These are phyloP conservation scores for Sparidentex hasta DNA, from an alignment of 2,797 vertebrate species.

Conservation along the genomic window DNA sequence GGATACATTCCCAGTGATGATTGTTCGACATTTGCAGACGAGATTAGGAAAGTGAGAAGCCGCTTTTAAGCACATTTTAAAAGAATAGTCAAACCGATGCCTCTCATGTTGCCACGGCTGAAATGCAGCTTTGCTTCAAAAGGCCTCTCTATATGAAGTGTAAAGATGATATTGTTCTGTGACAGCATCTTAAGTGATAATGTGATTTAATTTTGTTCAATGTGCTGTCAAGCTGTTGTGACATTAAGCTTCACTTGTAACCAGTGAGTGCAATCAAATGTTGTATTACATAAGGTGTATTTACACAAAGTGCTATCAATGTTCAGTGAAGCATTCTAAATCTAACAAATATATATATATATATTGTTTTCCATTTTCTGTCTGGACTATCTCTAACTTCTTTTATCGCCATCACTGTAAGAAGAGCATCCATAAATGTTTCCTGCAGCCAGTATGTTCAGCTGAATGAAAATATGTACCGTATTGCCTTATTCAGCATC, in stretches of 20 bases:
- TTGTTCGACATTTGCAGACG: constrained; percentile 1
- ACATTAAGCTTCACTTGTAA: constrained; percentile 31
- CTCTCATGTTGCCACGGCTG: constrained; percentile 17
- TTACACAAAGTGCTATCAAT: constrained; percentile 45
- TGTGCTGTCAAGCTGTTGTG: constrained; percentile 53
- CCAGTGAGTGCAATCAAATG: constrained; percentile 11
- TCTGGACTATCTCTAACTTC: background rate
- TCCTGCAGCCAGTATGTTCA: constrained; percentile 23
- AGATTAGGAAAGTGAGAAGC: background rate
- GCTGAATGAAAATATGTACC: constrained; percentile 51
- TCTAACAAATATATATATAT: background rate
- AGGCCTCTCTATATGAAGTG: constrained; percentile 24
- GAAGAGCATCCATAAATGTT: constrained; percentile 24
- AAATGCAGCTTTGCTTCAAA: constrained; percentile 7
- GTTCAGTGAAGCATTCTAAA: constrained; percentile 18
- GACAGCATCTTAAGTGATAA: constrained; percentile 30
- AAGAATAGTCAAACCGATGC: constrained; percentile 12
- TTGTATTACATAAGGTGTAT: constrained; percentile 33
- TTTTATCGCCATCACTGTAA: constrained; percentile 11
- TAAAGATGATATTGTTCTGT: constrained; percentile 44
- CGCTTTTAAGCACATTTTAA: constrained; percentile 17
- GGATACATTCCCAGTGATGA: constrained; percentile 25
- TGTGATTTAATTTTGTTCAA: constrained; percentile 44
- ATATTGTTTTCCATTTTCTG: background rate
- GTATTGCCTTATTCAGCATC: constrained; percentile 62